Percentiles rank a stretch among this genome's conserved stretches.
These are phyloP conservation scores for Thermophis baileyi DNA, from an alignment of 2,113 vertebrate species.

Conservation along the genomic window DNA sequence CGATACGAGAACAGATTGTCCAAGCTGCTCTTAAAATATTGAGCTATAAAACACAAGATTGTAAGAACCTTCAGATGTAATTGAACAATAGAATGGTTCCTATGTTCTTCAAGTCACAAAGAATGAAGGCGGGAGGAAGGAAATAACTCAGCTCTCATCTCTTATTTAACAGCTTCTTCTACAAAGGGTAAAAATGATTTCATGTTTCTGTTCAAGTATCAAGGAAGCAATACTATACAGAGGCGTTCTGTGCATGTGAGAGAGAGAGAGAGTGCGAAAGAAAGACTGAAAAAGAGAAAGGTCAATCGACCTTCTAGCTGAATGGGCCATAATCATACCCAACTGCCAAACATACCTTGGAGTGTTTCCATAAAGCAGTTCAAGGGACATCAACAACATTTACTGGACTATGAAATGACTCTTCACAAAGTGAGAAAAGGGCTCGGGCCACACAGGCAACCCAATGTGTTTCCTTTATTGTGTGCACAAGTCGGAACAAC, in stretches of 20 bases:
- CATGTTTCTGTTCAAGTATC: neutral
- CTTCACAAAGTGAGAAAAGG: accelerated
- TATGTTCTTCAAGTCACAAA: neutral
- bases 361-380: neutral
- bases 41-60: neutral
- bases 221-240: neutral
- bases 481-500: neutral
- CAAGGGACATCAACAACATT: neutral
- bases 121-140: neutral
- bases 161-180: neutral
- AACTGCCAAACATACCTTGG: accelerated
- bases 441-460: neutral
- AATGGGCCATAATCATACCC: neutral
- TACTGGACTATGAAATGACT: accelerated
- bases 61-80: neutral
- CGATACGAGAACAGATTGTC: neutral
- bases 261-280: neutral
- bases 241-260: too few relatives aligned
- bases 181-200: neutral
- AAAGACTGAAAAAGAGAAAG: neutral
- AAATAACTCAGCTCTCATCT: neutral
- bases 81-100: neutral
- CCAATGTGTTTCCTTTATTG: neutral
- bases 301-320: neutral
- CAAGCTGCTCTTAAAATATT: neutral